phyloP scores from a whole-genome alignment of 2,797 vertebrate species.

The Fistularia commersonii region DNA sequence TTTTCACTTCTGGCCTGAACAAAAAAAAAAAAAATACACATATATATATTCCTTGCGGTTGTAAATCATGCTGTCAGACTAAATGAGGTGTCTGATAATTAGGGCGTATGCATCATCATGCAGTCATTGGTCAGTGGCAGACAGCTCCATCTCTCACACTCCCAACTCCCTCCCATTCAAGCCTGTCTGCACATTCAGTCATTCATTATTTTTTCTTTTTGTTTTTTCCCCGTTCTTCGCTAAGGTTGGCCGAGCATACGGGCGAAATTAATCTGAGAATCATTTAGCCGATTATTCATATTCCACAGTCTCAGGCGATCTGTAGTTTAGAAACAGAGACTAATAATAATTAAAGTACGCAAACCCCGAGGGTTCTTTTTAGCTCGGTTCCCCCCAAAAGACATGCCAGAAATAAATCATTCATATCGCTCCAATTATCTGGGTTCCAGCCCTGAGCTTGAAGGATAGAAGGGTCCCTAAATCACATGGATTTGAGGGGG shows the following conservation, averaged over 20 bases:
- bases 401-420: too few relatives aligned
- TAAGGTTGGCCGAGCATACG: too few relatives aligned
- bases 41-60: constrained; percentile 23
- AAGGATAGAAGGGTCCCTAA: too few relatives aligned
- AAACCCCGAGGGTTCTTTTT: constrained; percentile 28
- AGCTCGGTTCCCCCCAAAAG: background rate
- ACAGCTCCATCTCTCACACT: constrained; percentile 37
- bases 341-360: too few relatives aligned
- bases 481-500: too few relatives aligned
- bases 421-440: too few relatives aligned
- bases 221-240: background rate
- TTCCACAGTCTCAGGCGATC: too few relatives aligned
- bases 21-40: constrained; percentile 2
- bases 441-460: constrained; percentile 3
- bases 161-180: constrained; percentile 29
- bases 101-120: constrained; percentile 38
- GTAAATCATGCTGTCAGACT: constrained; percentile 55
- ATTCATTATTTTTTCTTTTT: constrained; percentile 12
- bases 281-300: too few relatives aligned
- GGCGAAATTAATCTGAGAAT: too few relatives aligned
- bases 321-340: too few relatives aligned
- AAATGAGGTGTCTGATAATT: constrained; percentile 55
- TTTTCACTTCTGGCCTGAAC: too few relatives aligned
- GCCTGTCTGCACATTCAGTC: constrained; percentile 21
- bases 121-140: constrained; percentile 38